A percentile compares a stretch with the other conserved stretches of the same genome.
Evolutionary conservation across 2,888 invertebrate genomes (phyloP).

Genomic region (Fabriciana adippe): DNA sequence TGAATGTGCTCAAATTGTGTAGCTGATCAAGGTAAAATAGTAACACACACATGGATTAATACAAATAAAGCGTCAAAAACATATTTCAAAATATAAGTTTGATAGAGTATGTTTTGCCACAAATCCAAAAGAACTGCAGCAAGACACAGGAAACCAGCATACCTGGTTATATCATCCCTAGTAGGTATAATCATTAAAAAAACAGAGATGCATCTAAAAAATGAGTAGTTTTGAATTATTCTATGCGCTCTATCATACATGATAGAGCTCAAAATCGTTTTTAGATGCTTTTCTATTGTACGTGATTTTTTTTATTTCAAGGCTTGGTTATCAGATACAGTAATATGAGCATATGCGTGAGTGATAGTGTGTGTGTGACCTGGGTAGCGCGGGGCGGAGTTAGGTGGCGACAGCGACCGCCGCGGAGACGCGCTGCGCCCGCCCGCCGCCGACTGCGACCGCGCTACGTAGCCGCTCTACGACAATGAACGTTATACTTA

Average conservation of each 20-base stretch:
- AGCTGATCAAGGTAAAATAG: slow-evolving; percentile 8
- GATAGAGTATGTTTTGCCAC: slow-evolving; percentile 5
- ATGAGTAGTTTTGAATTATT: neutral
- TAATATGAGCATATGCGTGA: slow-evolving; percentile 37
- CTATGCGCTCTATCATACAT: neutral
- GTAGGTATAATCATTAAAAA: neutral
- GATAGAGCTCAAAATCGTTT: neutral
- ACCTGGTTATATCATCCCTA: slow-evolving; percentile 10
- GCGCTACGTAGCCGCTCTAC: slow-evolving; percentile 79
- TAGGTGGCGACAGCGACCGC: slow-evolving; percentile 91
- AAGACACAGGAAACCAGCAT: slow-evolving; percentile 3
- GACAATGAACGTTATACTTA: neutral
- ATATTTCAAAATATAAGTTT: slow-evolving; percentile 6
- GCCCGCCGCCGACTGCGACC: slow-evolving; percentile 94
- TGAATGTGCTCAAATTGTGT: slow-evolving; percentile 22
- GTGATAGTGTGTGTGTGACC: slow-evolving; percentile 67
- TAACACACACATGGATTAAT: slow-evolving; percentile 10
- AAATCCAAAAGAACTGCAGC: slow-evolving; percentile 4
- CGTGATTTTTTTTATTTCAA: slow-evolving; percentile 5
- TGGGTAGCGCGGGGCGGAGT: slow-evolving; percentile 82
- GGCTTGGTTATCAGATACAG: slow-evolving; percentile 15
- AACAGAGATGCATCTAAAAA: slow-evolving; percentile 6
- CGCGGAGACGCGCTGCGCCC: slow-evolving; percentile 91
- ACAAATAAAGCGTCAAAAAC: slow-evolving; percentile 17
- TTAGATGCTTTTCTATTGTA: slow-evolving; percentile 14